Evolutionary conservation across 2,113 vertebrate species (phyloP), one percentile per base, ranked within the genome.

Genomic region (Illadopsis cleaveri): DNA sequence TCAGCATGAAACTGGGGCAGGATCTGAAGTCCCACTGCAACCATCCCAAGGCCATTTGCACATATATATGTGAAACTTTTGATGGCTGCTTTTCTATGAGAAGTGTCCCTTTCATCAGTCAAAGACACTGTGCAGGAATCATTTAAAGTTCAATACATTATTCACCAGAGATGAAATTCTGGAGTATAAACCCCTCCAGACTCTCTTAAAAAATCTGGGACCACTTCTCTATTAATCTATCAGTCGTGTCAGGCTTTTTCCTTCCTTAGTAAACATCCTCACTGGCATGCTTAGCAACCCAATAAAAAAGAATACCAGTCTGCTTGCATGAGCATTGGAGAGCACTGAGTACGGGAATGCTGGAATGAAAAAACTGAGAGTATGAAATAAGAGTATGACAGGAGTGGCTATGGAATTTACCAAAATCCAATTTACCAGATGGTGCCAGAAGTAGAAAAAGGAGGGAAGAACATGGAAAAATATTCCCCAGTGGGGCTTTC

Each of bases 91-190:
- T 92, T 94, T 96, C 56, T 94, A 95, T 79, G 94, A 96, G 89
- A 94, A 73, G 42, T 42, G 77, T 92, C 75, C 64, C 82, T 97
- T 98, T 97, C 96, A 97, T 96, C 82, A 33, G 66, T 48, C 71
- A 93, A 96, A 97, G 88, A 95, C 89, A 94, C 69, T 94, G 85
- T 94, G 83, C 96, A 98, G 92, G 89, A 98, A 97, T 97, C 94
- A 95, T 96, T 97, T 97, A 96, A 95, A 84, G 54, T 45, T 62
- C 64, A 64, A 61, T 42, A 54, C 94, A 62, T 89, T 94, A 95
- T 90, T 95, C 77, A 72, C 89, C 61, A 96, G 96, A 97, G 89
- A 94, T 80, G 60, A 96, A 96, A 97, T 97, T 96, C 93, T 97
- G 96, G 94, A 95, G 95, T 90, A 60, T 68, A 94, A 96, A 73